Percentiles rank a stretch among this genome's conserved stretches.
Conservation (phyloP, 2,888 invertebrate species). For the Amorpha juglandis region DNA sequence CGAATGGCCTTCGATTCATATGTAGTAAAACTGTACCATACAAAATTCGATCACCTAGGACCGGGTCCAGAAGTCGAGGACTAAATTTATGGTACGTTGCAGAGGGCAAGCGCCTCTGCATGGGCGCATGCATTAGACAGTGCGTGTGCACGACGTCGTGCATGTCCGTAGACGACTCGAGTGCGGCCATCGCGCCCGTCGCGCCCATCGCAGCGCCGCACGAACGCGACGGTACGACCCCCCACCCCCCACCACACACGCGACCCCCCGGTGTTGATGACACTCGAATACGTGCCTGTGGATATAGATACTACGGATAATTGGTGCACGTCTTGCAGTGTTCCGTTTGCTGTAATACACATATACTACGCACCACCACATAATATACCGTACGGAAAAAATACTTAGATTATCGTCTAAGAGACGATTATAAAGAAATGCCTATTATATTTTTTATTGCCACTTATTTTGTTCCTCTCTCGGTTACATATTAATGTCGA, state of each 20-base stretch:
- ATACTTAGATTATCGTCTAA: too few species aligned
- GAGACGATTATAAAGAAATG: too few species aligned
- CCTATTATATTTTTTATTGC: too few species aligned
- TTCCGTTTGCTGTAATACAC: too few species aligned
- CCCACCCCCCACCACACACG: conserved; percentile 26
- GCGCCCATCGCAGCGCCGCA: conserved; percentile 49
- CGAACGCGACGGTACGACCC: conserved; percentile 58
- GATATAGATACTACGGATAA: too few species aligned
- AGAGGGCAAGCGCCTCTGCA: conserved; percentile 75
- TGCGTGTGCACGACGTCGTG: conserved; percentile 76
- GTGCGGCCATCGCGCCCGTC: conserved; percentile 61
- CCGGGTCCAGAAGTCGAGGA: background rate
- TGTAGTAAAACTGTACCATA: too few species aligned
- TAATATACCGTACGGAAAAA: too few species aligned
- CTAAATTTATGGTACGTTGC: conserved; percentile 52
- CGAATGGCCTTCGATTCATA: too few species aligned
- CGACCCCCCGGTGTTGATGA: background rate
- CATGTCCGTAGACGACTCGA: conserved; percentile 72
- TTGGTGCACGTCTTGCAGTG: too few species aligned
- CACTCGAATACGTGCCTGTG: conserved; percentile 6
- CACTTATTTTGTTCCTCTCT: too few species aligned
- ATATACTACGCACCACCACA: too few species aligned
- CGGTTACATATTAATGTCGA: too few species aligned
- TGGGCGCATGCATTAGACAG: conserved; percentile 79
- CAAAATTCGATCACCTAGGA: background rate